phyloP scores from a whole-genome alignment of 2,888 invertebrate genomes.

The Lordiphosa fenestrarum region DNA sequence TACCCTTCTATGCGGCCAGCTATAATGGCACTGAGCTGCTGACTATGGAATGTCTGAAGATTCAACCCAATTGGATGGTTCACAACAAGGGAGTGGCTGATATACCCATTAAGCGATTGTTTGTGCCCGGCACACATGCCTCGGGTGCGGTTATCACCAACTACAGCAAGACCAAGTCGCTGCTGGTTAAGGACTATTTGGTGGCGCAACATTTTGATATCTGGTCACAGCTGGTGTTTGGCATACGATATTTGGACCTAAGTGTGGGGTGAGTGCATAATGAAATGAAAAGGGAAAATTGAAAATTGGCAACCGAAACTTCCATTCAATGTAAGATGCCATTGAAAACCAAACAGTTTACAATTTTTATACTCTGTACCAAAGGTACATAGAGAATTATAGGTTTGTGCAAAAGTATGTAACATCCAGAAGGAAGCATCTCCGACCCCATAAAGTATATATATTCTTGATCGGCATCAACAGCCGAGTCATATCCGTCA shows the following conservation, averaged over 20 bases:
- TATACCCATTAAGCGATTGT: slow-evolving; percentile 53
- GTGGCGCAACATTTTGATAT: slow-evolving; percentile 87
- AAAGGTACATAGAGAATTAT: too few relatives aligned
- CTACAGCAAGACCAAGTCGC: slow-evolving; percentile 62
- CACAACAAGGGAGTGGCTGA: slow-evolving; percentile 79
- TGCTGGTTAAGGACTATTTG: slow-evolving; percentile 79
- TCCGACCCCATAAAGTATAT: too few relatives aligned
- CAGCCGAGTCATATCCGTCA: too few relatives aligned
- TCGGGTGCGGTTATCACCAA: slow-evolving; percentile 52
- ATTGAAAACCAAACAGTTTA: too few relatives aligned
- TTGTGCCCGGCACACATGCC: too few relatives aligned
- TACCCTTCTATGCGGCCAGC: slow-evolving; percentile 79
- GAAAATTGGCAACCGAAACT: too few relatives aligned
- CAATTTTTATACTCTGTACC: too few relatives aligned
- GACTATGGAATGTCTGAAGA: slow-evolving; percentile 86
- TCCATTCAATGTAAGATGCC: too few relatives aligned
- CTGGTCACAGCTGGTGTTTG: slow-evolving; percentile 92
- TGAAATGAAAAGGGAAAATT: too few relatives aligned
- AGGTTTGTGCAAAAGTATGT: too few relatives aligned
- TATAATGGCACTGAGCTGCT: slow-evolving; percentile 81
- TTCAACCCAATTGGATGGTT: slow-evolving; percentile 93
- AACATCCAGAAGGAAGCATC: too few relatives aligned
- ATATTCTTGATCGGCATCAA: too few relatives aligned
- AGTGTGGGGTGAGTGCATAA: slow-evolving; percentile 85
- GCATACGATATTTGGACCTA: slow-evolving; percentile 90